phyloP scores from a whole-genome alignment of 2,797 vertebrate genomes.

The Parauchenoglanis ngamensis region DNA sequence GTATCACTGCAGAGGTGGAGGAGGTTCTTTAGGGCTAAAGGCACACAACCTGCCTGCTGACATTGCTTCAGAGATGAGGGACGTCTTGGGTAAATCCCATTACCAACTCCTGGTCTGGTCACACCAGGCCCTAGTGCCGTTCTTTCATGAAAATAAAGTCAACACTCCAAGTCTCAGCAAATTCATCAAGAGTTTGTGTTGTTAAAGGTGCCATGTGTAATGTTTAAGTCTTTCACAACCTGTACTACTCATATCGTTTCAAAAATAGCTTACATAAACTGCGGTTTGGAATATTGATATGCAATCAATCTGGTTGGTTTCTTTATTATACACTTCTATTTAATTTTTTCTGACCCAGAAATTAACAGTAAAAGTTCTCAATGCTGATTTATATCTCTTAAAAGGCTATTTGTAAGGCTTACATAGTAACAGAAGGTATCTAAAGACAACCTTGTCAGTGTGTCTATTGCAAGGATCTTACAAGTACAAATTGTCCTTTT shows the following conservation, averaged over 20 bases:
- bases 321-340: neutral
- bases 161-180: neutral
- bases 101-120: slow-evolving; percentile 7
- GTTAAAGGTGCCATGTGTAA: neutral
- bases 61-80: neutral
- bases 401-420: neutral
- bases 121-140: neutral
- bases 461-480: neutral
- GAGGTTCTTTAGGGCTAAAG: neutral
- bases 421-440: neutral
- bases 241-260: neutral
- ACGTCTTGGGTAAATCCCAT: slow-evolving; percentile 9
- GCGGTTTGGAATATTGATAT: neutral
- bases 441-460: neutral
- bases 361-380: neutral
- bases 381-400: neutral
- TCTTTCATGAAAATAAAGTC: neutral
- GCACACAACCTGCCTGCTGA: neutral
- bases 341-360: neutral
- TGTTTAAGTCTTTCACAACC: neutral
- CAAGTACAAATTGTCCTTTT: neutral
- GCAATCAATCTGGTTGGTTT: neutral
- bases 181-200: neutral
- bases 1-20: neutral
- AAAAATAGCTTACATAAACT: neutral